These are phyloP conservation scores for Ophthalmolycus amberensis DNA, from an alignment of 2,113 vertebrate species.

Conservation along the genomic window DNA sequence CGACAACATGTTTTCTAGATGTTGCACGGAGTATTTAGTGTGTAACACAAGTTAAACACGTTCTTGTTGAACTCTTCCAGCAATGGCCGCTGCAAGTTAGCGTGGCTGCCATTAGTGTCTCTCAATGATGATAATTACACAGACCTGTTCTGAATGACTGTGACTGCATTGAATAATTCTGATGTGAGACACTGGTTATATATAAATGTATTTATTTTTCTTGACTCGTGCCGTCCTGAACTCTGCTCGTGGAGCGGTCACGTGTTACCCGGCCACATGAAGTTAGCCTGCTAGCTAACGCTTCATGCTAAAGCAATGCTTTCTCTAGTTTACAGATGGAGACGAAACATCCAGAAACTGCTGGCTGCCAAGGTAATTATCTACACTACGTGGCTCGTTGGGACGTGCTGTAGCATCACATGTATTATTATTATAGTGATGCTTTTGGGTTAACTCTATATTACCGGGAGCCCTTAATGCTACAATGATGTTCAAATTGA, in stretches of 20 bases:
- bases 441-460: too few species aligned
- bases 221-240: too few species aligned
- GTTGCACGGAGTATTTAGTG: fast-evolving
- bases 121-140: slow-evolving; percentile 87
- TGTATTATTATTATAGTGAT: fast-evolving
- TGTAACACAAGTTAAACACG: fast-evolving
- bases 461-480: slow-evolving; percentile 3
- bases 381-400: fast-evolving
- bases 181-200: too few species aligned
- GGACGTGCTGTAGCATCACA: fast-evolving
- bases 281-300: background rate
- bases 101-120: slow-evolving; percentile 38
- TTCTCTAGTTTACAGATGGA: fast-evolving
- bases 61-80: fast-evolving
- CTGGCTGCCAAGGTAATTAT: slow-evolving; percentile 29
- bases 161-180: slow-evolving; percentile 41
- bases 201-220: too few species aligned
- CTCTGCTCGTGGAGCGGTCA: background rate
- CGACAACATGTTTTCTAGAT: fast-evolving
- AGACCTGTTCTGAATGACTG: slow-evolving; percentile 73
- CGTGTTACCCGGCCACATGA: slow-evolving; percentile 25
- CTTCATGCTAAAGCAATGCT: background rate
- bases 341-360: fast-evolving
- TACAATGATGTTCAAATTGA: slow-evolving; percentile 73
- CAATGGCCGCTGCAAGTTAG: background rate